A percentile compares a stretch with the other conserved stretches of the same genome.
These are phyloP conservation scores for Mycogona germanica DNA, from an alignment of 2,888 invertebrate genomes.

Conservation along the genomic window DNA sequence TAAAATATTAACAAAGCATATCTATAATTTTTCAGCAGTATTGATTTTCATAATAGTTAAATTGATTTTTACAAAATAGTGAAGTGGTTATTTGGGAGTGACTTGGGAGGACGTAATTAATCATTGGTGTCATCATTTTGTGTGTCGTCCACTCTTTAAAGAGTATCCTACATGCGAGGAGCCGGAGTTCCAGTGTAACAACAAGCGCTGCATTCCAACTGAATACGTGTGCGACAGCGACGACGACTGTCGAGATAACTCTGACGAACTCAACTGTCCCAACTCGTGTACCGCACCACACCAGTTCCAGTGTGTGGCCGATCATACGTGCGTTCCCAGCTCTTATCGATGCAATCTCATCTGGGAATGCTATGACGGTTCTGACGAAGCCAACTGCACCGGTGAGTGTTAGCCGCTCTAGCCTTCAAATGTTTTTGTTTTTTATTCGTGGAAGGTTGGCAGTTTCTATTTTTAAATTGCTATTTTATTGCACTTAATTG, in stretches of 20 bases:
- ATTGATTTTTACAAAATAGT: too few relatives aligned
- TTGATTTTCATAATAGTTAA: constrained; percentile 12
- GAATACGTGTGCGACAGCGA: constrained; percentile 57
- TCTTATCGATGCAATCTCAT: constrained; percentile 34
- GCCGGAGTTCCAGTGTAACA: constrained; percentile 57
- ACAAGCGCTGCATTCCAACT: constrained; percentile 54
- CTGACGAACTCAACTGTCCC: constrained; percentile 54
- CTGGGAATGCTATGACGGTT: constrained; percentile 33
- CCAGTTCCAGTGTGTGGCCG: constrained; percentile 43
- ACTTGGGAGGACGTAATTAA: too few relatives aligned
- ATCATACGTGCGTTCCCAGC: constrained; percentile 38
- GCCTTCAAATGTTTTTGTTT: too few relatives aligned
- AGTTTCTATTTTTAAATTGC: not conserved
- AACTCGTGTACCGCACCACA: constrained; percentile 33
- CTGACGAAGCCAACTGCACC: constrained; percentile 35
- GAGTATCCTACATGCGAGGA: constrained; percentile 41
- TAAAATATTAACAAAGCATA: too few relatives aligned
- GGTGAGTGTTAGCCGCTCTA: constrained; percentile 7
- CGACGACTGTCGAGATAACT: constrained; percentile 53
- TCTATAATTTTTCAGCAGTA: constrained; percentile 1
- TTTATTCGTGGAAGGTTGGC: too few relatives aligned
- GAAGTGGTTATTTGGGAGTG: too few relatives aligned
- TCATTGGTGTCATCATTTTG: not conserved
- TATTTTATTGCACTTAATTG: too few relatives aligned
- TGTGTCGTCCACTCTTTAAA: too few relatives aligned